Conservation (phyloP, 2,113 vertebrate genomes). For the Aptenodytes forsteri region DNA sequence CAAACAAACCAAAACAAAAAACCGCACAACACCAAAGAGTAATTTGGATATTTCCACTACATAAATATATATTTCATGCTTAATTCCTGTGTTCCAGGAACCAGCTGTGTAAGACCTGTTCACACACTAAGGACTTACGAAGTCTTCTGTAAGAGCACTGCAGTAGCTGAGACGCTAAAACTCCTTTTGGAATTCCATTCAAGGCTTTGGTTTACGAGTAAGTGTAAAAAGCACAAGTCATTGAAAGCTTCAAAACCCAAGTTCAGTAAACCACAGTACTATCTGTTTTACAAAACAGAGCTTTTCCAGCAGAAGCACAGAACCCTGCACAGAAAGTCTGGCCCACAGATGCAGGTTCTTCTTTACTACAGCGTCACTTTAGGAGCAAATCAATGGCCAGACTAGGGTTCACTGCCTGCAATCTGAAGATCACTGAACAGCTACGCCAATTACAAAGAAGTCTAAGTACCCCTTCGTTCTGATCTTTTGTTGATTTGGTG, state of each 20-base stretch:
- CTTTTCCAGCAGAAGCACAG: neutral
- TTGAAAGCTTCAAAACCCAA: neutral
- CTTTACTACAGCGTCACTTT: neutral
- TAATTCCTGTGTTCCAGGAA: neutral
- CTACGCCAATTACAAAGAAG: too few relatives aligned
- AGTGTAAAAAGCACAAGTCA: neutral
- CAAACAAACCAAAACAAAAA: neutral
- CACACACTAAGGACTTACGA: rapidly evolving
- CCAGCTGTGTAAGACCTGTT: neutral
- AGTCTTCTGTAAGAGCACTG: neutral
- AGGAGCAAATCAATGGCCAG: neutral
- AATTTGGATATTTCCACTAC: neutral
- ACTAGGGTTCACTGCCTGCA: neutral
- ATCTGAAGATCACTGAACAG: neutral
- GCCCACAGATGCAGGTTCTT: neutral
- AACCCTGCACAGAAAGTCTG: neutral
- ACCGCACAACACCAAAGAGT: neutral
- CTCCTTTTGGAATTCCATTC: neutral
- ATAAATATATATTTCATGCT: rapidly evolving
- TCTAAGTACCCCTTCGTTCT: neutral
- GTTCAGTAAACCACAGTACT: neutral
- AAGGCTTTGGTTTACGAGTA: neutral
- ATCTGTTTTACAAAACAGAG: neutral
- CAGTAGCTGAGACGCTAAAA: neutral
- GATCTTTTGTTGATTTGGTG: neutral